These are phyloP conservation scores for Amaurobius ferox DNA, from an alignment of 2,888 invertebrate genomes.

Conservation along the genomic window DNA sequence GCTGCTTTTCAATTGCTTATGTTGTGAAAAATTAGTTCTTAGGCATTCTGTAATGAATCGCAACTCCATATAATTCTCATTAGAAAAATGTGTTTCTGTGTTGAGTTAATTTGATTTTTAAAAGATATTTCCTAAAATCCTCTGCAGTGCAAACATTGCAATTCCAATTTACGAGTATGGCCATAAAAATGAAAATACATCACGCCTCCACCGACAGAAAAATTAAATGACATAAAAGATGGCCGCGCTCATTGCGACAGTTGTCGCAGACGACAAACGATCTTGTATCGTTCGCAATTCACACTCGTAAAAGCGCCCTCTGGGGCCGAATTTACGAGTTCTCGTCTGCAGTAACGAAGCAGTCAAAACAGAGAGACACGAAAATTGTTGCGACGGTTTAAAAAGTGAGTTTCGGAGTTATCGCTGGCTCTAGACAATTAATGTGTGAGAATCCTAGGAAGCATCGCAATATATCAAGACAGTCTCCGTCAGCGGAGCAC, in stretches of 20 bases:
- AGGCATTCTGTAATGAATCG: no score
- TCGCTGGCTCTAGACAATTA: constrained; percentile 63
- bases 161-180: constrained; percentile 32
- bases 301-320: constrained; percentile 48
- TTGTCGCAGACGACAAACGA: constrained; percentile 67
- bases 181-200: constrained; percentile 34
- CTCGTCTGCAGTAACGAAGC: constrained; percentile 31
- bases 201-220: not conserved
- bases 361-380: constrained; percentile 65
- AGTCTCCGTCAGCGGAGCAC: constrained; percentile 54
- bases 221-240: constrained; percentile 31
- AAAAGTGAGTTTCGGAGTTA: constrained; percentile 39
- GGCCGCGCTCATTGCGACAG: constrained; percentile 40
- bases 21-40: no score
- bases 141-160: no score
- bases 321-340: constrained; percentile 52
- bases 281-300: constrained; percentile 59
- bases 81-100: no score
- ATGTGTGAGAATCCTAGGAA: constrained; percentile 68
- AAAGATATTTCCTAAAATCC: no score
- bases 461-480: constrained; percentile 56
- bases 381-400: constrained; percentile 19
- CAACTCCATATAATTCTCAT: no score
- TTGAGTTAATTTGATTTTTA: no score
- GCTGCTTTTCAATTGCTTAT: no score